Conservation (phyloP, 2,113 vertebrate genomes). For the Sigmodon hispidus region DNA sequence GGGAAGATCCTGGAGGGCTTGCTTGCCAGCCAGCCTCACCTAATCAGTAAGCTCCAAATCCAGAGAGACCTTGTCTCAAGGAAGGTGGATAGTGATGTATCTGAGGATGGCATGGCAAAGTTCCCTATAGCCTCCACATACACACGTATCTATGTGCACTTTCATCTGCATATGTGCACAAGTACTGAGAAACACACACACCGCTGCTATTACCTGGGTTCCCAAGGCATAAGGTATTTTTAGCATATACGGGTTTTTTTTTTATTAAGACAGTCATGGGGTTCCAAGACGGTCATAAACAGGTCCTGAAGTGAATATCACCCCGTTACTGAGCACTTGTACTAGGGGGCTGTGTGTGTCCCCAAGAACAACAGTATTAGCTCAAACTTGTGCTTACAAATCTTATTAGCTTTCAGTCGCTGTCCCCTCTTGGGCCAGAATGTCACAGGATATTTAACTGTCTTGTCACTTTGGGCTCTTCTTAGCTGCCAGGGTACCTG, state of each 20-base stretch:
- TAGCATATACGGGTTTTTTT: not conserved
- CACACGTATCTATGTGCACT: not conserved
- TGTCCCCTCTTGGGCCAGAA: not conserved
- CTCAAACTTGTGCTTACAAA: too few relatives aligned
- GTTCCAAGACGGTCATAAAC: not conserved
- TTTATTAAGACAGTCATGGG: not conserved
- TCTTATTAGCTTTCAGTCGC: not conserved
- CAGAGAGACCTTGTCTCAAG: not conserved
- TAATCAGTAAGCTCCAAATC: not conserved
- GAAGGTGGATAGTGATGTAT: not conserved
- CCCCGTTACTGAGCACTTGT: too few relatives aligned
- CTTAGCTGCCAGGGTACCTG: not conserved
- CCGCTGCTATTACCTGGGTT: not conserved
- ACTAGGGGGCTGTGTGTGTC: too few relatives aligned
- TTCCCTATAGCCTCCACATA: not conserved
- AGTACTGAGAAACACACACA: not conserved
- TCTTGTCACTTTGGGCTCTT: not conserved
- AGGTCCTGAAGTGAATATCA: too few relatives aligned
- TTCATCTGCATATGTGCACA: not conserved
- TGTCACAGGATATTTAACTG: rapidly evolving
- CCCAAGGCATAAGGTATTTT: not conserved
- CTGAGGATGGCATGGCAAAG: not conserved
- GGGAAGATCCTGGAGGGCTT: not conserved
- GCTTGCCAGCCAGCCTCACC: not conserved
- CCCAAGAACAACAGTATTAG: not conserved